Evolutionary conservation across 2,888 invertebrate species (phyloP).

Genomic region (Brenthis daphne): DNA sequence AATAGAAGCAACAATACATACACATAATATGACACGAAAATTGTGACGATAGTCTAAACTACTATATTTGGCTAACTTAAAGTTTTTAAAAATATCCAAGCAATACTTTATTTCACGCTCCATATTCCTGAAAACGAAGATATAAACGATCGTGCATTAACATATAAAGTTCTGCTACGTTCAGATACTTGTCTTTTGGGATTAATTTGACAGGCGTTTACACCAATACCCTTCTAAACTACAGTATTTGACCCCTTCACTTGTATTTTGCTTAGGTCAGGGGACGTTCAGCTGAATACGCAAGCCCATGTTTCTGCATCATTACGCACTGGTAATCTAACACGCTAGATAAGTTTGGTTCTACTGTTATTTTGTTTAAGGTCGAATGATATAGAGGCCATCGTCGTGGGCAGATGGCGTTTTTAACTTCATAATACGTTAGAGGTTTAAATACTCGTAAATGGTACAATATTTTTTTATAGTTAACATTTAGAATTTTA

Average conservation of each 20-base stretch:
- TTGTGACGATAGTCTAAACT: too few relatives aligned
- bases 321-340: conserved; percentile 37
- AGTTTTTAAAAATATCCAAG: too few relatives aligned
- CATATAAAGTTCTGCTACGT: background rate
- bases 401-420: background rate
- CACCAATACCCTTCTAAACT: conserved; percentile 3
- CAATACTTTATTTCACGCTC: too few relatives aligned
- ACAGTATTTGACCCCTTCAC: conserved; percentile 20
- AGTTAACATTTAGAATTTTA: too few relatives aligned
- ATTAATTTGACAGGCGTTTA: conserved; percentile 18
- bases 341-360: conserved; percentile 13
- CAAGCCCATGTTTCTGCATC: conserved; percentile 40
- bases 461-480: too few relatives aligned
- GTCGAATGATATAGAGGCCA: too few relatives aligned
- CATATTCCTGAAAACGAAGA: too few relatives aligned
- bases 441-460: too few relatives aligned
- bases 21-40: too few relatives aligned
- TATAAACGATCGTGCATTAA: too few relatives aligned
- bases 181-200: conserved; percentile 13
- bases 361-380: conserved; percentile 12
- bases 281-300: conserved; percentile 29
- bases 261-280: conserved; percentile 36
- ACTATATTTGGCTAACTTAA: too few relatives aligned
- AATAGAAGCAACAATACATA: too few relatives aligned
- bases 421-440: background rate